phyloP scores from a whole-genome alignment of 2,113 vertebrate genomes.

The Nothoprocta pentlandii region DNA sequence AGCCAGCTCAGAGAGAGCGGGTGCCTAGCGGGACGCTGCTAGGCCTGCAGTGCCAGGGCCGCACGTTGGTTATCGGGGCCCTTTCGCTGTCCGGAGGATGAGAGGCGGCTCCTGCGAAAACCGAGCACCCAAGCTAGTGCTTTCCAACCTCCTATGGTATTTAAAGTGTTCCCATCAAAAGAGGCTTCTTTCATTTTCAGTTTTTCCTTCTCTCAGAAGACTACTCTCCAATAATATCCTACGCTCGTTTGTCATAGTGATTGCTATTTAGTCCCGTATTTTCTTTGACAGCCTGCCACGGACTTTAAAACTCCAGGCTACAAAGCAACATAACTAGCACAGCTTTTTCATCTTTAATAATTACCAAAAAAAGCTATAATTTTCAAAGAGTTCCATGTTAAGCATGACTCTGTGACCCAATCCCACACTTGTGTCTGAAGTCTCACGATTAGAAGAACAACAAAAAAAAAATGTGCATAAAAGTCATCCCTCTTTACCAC shows the following conservation, averaged over 20 bases:
- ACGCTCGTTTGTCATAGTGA: not conserved
- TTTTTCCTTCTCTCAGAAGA: not conserved
- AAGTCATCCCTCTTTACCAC: not conserved
- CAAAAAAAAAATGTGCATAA: not conserved
- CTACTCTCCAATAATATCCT: not conserved
- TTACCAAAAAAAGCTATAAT: not conserved
- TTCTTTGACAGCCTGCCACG: not conserved
- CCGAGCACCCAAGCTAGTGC: not conserved
- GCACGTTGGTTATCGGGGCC: not conserved
- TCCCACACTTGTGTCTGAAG: not conserved
- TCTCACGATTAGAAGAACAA: not conserved
- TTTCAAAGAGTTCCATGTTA: not conserved
- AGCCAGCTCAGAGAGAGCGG: conserved; percentile 42
- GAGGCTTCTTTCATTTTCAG: not conserved
- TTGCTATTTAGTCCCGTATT: not conserved
- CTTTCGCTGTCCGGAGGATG: not conserved
- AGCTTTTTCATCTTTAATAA: not conserved
- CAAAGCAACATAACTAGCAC: not conserved
- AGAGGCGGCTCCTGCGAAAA: not conserved
- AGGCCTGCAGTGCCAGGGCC: conserved; percentile 45
- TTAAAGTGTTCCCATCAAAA: not conserved
- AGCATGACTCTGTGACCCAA: not conserved
- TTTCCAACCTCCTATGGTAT: not conserved
- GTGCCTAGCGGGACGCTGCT: conserved; percentile 33
- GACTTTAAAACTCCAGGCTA: not conserved